A percentile compares a stretch with the other conserved stretches of the same genome.
phyloP scores from a whole-genome alignment of 2,113 vertebrate genomes.

The Scytalopus superciliaris region DNA sequence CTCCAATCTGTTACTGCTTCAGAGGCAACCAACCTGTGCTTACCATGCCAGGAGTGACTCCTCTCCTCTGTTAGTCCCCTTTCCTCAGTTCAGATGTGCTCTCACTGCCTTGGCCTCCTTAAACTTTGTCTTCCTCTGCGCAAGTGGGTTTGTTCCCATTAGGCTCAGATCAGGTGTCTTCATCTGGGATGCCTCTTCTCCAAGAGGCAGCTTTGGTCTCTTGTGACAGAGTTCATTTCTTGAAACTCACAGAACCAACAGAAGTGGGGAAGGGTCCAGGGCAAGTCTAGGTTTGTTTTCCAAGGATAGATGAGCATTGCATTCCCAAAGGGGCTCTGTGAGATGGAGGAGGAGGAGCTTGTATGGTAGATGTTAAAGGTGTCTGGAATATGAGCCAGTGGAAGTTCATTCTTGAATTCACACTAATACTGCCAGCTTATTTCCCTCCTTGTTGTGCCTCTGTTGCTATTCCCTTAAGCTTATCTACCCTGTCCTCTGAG shows the following conservation, averaged over 20 bases:
- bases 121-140: neutral
- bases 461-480: neutral
- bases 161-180: neutral
- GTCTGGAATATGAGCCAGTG: neutral
- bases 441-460: neutral
- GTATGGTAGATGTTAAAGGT: neutral
- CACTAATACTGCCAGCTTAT: neutral
- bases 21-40: neutral
- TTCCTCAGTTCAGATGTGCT: neutral
- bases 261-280: neutral
- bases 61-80: neutral
- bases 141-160: neutral
- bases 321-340: neutral
- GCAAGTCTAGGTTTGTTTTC: neutral
- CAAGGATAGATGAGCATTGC: neutral
- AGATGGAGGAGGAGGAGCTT: neutral
- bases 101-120: neutral
- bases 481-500: neutral
- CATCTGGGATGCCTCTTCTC: neutral
- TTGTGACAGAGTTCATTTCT: neutral
- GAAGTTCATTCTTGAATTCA: neutral
- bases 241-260: neutral
- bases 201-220: neutral
- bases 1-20: neutral
- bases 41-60: fast-evolving